Evolutionary conservation across 2,797 vertebrate genomes (phyloP).

Genomic region (Pseudochirops corinnae): DNA sequence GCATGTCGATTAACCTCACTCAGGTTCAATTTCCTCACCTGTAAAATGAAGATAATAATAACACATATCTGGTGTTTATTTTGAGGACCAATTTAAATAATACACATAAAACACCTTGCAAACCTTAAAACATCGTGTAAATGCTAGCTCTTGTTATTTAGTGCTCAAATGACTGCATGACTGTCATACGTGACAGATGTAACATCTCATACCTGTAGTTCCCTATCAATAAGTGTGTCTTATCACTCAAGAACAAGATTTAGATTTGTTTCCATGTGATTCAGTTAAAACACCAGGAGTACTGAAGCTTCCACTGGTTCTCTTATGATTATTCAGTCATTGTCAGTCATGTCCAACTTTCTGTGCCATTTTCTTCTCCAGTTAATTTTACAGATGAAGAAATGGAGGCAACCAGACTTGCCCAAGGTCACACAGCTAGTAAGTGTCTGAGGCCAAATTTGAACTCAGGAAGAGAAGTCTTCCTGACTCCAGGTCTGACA

Average conservation of each 20-base stretch:
- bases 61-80: not conserved
- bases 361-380: not conserved
- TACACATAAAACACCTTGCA: not conserved
- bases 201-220: not conserved
- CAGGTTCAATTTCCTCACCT: not conserved
- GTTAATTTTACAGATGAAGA: not conserved
- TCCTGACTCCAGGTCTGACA: not conserved
- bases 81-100: not conserved
- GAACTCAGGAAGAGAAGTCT: not conserved
- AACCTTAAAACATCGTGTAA: not conserved
- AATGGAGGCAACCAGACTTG: not conserved
- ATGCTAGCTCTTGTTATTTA: not conserved
- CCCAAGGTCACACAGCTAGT: not conserved
- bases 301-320: not conserved
- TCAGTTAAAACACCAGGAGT: not conserved
- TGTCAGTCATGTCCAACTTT: not conserved
- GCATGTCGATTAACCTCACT: not conserved
- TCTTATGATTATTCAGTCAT: not conserved
- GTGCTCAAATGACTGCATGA: not conserved
- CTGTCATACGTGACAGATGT: not conserved
- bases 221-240: not conserved
- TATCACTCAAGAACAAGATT: not conserved
- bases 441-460: not conserved
- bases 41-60: not conserved
- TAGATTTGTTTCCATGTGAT: not conserved